Percentiles rank a stretch among this genome's conserved stretches.
Conservation (phyloP, 1,140 invertebrate species). For the Zaprionus inermis region DNA sequence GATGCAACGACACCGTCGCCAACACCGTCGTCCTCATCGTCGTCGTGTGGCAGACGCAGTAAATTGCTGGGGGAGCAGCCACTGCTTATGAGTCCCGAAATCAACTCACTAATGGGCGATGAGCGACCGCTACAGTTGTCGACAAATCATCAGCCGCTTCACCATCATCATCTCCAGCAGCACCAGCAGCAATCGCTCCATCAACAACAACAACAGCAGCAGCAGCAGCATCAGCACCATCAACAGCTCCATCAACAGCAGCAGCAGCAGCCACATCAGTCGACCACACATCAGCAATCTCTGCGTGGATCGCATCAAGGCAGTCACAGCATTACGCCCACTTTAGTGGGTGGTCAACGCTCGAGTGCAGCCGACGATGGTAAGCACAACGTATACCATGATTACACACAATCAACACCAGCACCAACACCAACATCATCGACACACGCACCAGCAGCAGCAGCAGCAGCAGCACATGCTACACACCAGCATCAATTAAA, state of each 20-base stretch:
- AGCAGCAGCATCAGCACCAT: conserved; percentile 25
- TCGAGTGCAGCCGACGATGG: conserved; percentile 67
- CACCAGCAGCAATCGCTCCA: conserved; percentile 45
- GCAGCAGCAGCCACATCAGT: conserved; percentile 44
- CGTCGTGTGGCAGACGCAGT: conserved; percentile 63
- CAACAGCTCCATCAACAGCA: conserved; percentile 49
- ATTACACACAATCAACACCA: conserved; percentile 16
- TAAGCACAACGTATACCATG: conserved; percentile 68
- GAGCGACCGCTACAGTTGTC: conserved; percentile 69
- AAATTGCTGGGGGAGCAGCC: conserved; percentile 73
- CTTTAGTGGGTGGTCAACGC: conserved; percentile 51
- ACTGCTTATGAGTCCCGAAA: conserved; percentile 82
- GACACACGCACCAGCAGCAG: conserved; percentile 38
- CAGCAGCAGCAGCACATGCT: conserved; percentile 54
- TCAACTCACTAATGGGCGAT: conserved; percentile 80
- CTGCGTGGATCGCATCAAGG: conserved; percentile 53
- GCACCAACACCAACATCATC: conserved; percentile 26
- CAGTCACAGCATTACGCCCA: conserved; percentile 65
- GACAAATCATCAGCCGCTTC: conserved; percentile 30
- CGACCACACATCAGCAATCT: conserved; percentile 12
- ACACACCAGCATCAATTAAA: conserved; percentile 44
- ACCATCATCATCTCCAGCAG: conserved; percentile 50
- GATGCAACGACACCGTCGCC: conserved; percentile 69
- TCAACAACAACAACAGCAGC: conserved; percentile 47
- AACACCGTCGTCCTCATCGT: conserved; percentile 61